A percentile compares a stretch with the other conserved stretches of the same genome.
Conservation (phyloP, 1,140 invertebrate genomes). For the Leptestheria dahalacensis region DNA sequence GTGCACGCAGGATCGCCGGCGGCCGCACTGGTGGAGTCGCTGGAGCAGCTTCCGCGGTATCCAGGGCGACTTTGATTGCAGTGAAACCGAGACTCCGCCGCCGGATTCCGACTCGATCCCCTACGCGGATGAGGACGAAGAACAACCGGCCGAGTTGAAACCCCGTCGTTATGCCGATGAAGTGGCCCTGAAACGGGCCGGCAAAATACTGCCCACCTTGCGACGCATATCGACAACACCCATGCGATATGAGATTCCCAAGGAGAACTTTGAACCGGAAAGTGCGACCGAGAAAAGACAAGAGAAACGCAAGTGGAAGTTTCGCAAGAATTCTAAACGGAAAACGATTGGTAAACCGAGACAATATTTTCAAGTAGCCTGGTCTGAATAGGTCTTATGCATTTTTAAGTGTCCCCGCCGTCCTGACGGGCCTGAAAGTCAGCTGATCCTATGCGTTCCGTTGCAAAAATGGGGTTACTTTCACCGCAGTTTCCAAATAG, state of each 20-base stretch:
- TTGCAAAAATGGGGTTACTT: too few relatives aligned
- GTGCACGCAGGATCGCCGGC: neutral
- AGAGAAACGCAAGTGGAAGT: neutral
- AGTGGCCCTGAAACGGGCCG: neutral
- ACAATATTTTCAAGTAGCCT: neutral
- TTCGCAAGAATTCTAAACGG: neutral
- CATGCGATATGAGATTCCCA: neutral
- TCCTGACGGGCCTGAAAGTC: neutral
- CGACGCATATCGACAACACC: constrained; percentile 13
- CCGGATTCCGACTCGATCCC: neutral
- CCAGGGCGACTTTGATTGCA: neutral
- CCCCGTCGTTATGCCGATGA: neutral
- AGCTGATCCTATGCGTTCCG: too few relatives aligned
- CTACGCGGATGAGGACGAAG: neutral
- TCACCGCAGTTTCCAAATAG: too few relatives aligned
- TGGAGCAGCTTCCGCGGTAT: neutral
- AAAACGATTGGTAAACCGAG: neutral
- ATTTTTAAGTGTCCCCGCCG: neutral
- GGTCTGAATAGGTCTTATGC: neutral
- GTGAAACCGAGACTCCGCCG: neutral
- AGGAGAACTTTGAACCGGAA: neutral
- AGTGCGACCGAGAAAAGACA: neutral
- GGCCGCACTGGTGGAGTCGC: neutral
- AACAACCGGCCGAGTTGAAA: neutral
- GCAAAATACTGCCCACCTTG: constrained; percentile 5